Base-by-base conservation (phyloP, 2,888 invertebrate species). In the Tetrapedia diversipes region DNA sequence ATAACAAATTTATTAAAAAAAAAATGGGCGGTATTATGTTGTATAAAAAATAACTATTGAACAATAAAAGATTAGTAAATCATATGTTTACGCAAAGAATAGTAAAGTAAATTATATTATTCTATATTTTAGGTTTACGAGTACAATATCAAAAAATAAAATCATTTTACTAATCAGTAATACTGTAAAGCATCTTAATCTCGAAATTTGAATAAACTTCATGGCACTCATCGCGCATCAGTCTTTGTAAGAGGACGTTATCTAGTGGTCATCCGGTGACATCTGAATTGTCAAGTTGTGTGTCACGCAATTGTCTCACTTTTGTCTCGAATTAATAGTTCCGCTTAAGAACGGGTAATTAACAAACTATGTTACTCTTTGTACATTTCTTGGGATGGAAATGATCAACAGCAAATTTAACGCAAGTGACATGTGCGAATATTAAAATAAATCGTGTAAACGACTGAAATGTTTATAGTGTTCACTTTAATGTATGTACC, bases 401-500 rank as follows among this genome's bases (percentile, higher is more conserved):
- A 72, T 19, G 37, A 45, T 41, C 4, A 34, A 49, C n/a, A 39
- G 22, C 2, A 45, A 66, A 41, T 57, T 14, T 22, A 41, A 57
- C 41, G 47, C 57, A 37, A 63, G 39, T 69, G 79, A 79, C 64
- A 79, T 65, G 60, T 61, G 68, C 65, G 43, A 73, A 69, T 74
- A 69, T 69, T 45, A 34, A 57, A 54, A 41, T 19, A 34, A 49
- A 32, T 56, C 51, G 47, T 19, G 41, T 19, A 29, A 68, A 56
- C 19, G 14, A 59, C 59, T 60, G 73, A 79, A 39, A 79, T 78
- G 73, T 79, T 77, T 54, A 64, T 53, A 39, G 47, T 34, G 37
- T 51, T 54, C 47, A 79, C 43, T 47, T 74, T 74, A 57, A 83
- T 72, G 81, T 74, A 78, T 75, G 81, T 75, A 67, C 72, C 75